Evolutionary conservation across 2,113 vertebrate species (phyloP), one percentile per base, ranked within the genome.

Genomic region (Nettapus auritus): DNA sequence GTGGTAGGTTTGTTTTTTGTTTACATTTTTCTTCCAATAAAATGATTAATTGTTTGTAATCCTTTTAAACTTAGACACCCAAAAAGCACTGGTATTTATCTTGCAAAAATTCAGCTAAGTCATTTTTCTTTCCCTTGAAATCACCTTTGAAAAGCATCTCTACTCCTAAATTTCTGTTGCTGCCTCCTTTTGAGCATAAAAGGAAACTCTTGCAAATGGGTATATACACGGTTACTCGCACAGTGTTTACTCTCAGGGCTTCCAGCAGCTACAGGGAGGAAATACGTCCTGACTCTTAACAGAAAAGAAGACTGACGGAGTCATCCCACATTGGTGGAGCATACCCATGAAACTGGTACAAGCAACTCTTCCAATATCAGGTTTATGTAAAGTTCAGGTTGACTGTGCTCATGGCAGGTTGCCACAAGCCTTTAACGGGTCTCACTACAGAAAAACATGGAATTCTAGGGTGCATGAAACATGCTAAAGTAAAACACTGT

Each of bases 51-150:
- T 78, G 62, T 1, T 83, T 88, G 63, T 88, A 93, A 86, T 90
- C 71, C 77, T 89, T 75, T 96, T 87, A 67, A 46, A 88, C 6
- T 59, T 68, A 94, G 86, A 85, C 64, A 95, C 40, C 10, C 29
- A 19, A 95, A 90, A 76, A 70, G 38, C 48, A 92, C 33, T 31
- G 4, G 36, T 52, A 56, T 87, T 28, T 77, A 15, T 67, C 74
- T 93, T 81, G 44, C 56, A 96, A 90, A 85, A 79, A 48, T 83
- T 81, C 8, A 91, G 19, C 64, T 52, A 89, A 81, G 44, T 59
- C 3, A 53, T 20, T 26, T 36, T 28, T 6, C 0, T 2, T 3
- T 1, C 8, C 3, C 29, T 8, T 55, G 89, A 90, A 70, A 89
- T 33, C 4, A 36, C 55, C 33, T 85, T 64, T 95, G 75, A 89